Base-by-base conservation (phyloP, 2,797 vertebrate species). In the Dermochelys coriacea region DNA sequence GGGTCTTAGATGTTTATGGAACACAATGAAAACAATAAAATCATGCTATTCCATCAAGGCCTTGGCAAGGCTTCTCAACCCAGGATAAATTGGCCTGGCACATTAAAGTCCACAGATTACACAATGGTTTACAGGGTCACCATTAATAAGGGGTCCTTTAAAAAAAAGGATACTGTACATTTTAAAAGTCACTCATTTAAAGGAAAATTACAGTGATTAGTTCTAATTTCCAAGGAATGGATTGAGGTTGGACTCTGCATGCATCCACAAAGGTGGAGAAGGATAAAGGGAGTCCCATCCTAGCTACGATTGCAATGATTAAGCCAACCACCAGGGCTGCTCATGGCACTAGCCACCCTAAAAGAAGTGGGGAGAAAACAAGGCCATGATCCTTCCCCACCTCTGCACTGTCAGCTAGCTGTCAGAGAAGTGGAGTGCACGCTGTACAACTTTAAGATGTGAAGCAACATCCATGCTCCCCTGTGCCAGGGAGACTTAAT, bases 11-110 rank as follows among this genome's bases (percentile, higher is more conserved):
- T 97, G 95, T 97, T 97, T 97, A 93, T 91, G 94, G 96, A 97
- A 97, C 90, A 97, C 95, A 97, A 93, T 92, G 94, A 96, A 98
- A 97, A 97, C 97, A 98, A 96, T 96, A 88, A 97, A 97, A 96
- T 96, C 94, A 85, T 93, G 87, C 83, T 92, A 96, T 91, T 97
- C 95, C 92, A 96, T 96, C 95, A 97, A 97, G 93, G 86, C 87
- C 74, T 96, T 98, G 97, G 96, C 95, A 95, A 93, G 92, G 85
- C 45, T 95, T 95, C 79, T 85, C 95, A 96, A 93, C 86, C 86
- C 85, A 94, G 93, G 93, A 97, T 95, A 88, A 96, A 96, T 81
- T 97, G 94, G 93, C 93, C 93, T 94, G 91, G 81, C 91, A 86
- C 85, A 1, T 95, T 96, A 91, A 88, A 94, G 90, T 97, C 96